Evolutionary conservation across 2,888 invertebrate genomes (phyloP), one percentile per base, ranked within the genome.

Genomic region (Lomographa bimaculata): DNA sequence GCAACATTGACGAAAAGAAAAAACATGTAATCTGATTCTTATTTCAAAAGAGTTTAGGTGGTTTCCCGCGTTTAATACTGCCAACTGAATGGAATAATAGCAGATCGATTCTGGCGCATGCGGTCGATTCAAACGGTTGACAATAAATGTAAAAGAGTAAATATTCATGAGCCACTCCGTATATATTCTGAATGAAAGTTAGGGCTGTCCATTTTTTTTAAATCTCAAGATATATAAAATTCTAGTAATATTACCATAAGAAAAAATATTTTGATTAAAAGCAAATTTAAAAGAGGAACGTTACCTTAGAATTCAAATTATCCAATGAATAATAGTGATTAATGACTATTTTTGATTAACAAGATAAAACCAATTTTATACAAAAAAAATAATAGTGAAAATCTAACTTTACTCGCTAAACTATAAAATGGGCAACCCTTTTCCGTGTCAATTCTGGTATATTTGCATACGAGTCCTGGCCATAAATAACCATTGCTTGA

Each of bases 151-250:
- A 79, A 78, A 77, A 72, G 64, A 71, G 63, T 64, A 66, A 71
- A 78, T 79, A 82, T 82, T 81, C 81, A 81, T 79, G 82, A 80
- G 74, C 62, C 60, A 64, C 55, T 46, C 48, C 38, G 49, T 57
- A 54, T 66, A 64, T 71, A 70, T 62, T 62, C 70, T 72, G 64
- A 61, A 63, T 65, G 60, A 54, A 57, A n/a, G 18, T 34, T 30
- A 64, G 60, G 64, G 63, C 12, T 64, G 60, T 9, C n/a, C n/a
- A n/a, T n/a, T n/a, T n/a, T n/a, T n/a, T n/a, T n/a, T n/a, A n/a
- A n/a, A n/a, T n/a, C n/a, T n/a, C n/a, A n/a, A n/a, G n/a, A n/a
- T n/a, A n/a, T n/a, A n/a, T n/a, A n/a, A n/a, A n/a, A n/a, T n/a
- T n/a, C n/a, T n/a, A n/a, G n/a, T n/a, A n/a, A n/a, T n/a, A n/a